Evolutionary conservation across 1,140 invertebrate genomes (phyloP), one percentile per base, ranked within the genome.

Genomic region (Chironomus striatipennis): DNA sequence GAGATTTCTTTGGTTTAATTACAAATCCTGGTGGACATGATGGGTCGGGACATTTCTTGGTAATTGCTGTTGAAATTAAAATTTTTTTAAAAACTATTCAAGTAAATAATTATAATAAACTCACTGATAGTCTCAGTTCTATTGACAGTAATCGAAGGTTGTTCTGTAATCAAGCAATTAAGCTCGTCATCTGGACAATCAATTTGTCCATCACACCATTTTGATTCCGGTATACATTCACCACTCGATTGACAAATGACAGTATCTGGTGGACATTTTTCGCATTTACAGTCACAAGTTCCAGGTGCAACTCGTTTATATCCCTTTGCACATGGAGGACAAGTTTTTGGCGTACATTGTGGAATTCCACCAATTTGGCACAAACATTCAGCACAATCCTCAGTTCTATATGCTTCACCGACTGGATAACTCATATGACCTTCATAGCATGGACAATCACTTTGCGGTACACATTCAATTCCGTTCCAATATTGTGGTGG

Each of bases 161-260:
- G 77, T 6, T 77, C 79, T 43, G 79, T 83, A 4, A 83, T 83
- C 57, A 81, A 78, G 79, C 93, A 95, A 75, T 88, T 83, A 2
- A 83, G 81, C 82, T 96, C 94, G 82, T 96, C 94, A 82, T 94
- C 92, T 2, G 89, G 88, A 80, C 94, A 96, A 79, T 96, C 90
- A 76, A 89, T 85, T 0, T 94, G 82, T 0, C 93, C 93, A 80
- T 96, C 88, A 82, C 94, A 96, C 90, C 92, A 93, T 0, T 85
- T 82, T 1, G 85, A 83, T 75, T 87, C 84, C 1, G 89, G 84
- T 7, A 96, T 87, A 78, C 94, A 96, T 72, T 90, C 82, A 64
- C 90, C 88, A 78, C 87, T 92, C 0, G 90, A 90, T 0, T 88
- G 89, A 78, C 94, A 96, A 18, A 92, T 83, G 70, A 83, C 84